These are phyloP conservation scores for Chitala chitala DNA, from an alignment of 2,113 vertebrate genomes.

Conservation along the genomic window DNA sequence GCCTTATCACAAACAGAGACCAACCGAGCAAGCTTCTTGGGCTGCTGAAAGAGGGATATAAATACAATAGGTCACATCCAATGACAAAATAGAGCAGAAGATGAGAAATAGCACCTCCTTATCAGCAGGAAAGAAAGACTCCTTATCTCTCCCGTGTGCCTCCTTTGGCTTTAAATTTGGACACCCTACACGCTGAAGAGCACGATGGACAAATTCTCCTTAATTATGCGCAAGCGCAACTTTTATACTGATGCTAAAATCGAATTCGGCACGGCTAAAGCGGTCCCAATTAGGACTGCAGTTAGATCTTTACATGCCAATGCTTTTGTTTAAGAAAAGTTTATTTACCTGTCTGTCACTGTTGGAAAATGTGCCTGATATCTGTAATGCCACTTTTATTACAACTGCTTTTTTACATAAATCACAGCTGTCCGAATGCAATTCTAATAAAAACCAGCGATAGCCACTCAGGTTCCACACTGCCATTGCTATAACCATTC, in stretches of 20 bases:
- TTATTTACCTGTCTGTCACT: conserved; percentile 11
- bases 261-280: conserved; percentile 14
- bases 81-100: conserved; percentile 13
- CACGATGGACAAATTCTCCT: conserved; percentile 19
- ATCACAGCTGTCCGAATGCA: not conserved
- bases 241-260: conserved; percentile 24
- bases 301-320: conserved; percentile 28
- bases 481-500: not conserved
- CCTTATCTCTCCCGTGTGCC: conserved; percentile 18
- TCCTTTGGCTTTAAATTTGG: conserved; percentile 9
- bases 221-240: conserved; percentile 22
- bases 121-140: conserved; percentile 9
- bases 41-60: conserved; percentile 11
- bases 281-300: conserved; percentile 12
- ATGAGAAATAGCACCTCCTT: conserved; percentile 24
- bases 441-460: not conserved
- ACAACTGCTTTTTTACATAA: no score
- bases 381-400: not conserved
- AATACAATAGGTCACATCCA: conserved; percentile 32
- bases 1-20: conserved; percentile 42
- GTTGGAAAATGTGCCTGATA: not conserved
- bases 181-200: not conserved
- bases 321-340: not conserved
- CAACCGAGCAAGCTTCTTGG: conserved; percentile 16
- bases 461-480: conserved; percentile 12